Percentiles rank a stretch among this genome's conserved stretches.
Evolutionary conservation across 1,140 invertebrate species (phyloP).

Genomic region (Cephus cinctus): DNA sequence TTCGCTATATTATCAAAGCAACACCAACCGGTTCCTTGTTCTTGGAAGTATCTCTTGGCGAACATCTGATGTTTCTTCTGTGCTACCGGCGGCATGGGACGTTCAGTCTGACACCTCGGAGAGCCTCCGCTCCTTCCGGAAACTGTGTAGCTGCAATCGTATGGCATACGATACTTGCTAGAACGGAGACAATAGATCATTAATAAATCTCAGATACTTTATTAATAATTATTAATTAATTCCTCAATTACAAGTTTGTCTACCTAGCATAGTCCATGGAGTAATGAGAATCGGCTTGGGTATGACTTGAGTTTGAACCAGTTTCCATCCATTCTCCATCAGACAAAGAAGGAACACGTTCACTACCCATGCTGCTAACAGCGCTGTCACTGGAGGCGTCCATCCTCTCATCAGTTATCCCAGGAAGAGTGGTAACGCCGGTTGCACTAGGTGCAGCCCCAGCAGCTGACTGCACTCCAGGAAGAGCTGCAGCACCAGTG

Average conservation of each 20-base stretch:
- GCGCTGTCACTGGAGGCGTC: conserved; percentile 85
- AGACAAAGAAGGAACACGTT: conserved; percentile 81
- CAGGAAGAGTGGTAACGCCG: conserved; percentile 17
- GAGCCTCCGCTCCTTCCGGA: conserved; percentile 37
- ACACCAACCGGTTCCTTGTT: conserved; percentile 42
- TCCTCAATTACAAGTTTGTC: too few species aligned
- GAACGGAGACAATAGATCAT: conserved; percentile 19
- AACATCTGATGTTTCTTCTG: conserved; percentile 93
- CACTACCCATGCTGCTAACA: conserved; percentile 88
- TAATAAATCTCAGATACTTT: conserved; percentile 17
- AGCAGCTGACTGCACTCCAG: conserved; percentile 40
- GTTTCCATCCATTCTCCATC: conserved; percentile 88
- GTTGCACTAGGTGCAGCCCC: conserved; percentile 26
- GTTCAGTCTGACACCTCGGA: conserved; percentile 44
- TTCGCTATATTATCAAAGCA: background rate
- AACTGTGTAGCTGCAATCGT: conserved; percentile 69
- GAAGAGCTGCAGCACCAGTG: conserved; percentile 41
- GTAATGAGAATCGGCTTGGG: conserved; percentile 60
- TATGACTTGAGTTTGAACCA: conserved; percentile 79
- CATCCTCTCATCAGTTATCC: conserved; percentile 63
- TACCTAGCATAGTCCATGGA: conserved; percentile 57
- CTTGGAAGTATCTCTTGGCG: conserved; percentile 81
- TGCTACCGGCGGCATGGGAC: conserved; percentile 67
- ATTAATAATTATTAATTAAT: too few species aligned
- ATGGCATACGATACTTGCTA: conserved; percentile 74